Evolutionary conservation across 2,888 invertebrate species (phyloP).

Genomic region (Catocala sponsa): DNA sequence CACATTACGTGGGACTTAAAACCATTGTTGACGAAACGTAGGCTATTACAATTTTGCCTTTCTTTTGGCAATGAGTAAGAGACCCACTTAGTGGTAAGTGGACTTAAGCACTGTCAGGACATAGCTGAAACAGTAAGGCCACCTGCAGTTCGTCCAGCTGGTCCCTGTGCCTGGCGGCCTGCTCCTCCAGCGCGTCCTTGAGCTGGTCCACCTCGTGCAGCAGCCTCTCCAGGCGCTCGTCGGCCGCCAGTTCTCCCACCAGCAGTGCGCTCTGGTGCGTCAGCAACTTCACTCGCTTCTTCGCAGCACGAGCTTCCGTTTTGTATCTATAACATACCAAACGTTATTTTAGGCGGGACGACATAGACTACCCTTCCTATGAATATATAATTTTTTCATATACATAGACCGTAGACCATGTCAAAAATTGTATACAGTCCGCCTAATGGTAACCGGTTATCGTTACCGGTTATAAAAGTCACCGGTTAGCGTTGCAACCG

Average conservation of each 20-base stretch:
- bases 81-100: too few species aligned
- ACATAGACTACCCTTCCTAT: background rate
- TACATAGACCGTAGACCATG: too few species aligned
- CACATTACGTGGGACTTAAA: too few species aligned
- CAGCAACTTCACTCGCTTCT: slow-evolving; percentile 87
- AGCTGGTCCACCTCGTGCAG: slow-evolving; percentile 90
- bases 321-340: slow-evolving; percentile 70
- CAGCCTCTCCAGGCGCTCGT: slow-evolving; percentile 86
- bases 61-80: too few species aligned
- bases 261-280: slow-evolving; percentile 91
- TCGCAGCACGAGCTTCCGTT: slow-evolving; percentile 88
- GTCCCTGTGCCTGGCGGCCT: slow-evolving; percentile 85
- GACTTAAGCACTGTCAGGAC: too few species aligned
- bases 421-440: too few species aligned
- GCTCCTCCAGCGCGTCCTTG: slow-evolving; percentile 89
- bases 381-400: too few species aligned
- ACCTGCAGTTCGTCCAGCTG: slow-evolving; percentile 89
- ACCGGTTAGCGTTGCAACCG: too few species aligned
- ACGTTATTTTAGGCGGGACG: background rate
- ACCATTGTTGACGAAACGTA: too few species aligned
- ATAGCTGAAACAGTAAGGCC: background rate
- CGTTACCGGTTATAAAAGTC: too few species aligned
- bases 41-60: too few species aligned
- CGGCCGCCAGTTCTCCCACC: slow-evolving; percentile 87
- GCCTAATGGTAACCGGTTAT: too few species aligned